Evolutionary conservation across 2,797 vertebrate genomes (phyloP).

Genomic region (Heliangelus exortis): DNA sequence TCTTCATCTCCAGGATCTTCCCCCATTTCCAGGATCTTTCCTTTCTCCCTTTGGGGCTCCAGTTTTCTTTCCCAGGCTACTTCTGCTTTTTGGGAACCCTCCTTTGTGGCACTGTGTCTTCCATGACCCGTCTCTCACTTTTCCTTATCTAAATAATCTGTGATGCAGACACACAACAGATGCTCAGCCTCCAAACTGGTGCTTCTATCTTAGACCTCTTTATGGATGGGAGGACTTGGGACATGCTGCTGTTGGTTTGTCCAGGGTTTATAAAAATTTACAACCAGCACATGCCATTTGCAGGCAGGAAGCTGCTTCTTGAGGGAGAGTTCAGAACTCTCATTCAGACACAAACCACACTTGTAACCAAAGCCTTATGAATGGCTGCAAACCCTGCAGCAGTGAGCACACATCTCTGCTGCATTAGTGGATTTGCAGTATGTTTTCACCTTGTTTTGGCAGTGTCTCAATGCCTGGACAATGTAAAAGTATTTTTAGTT

Average conservation of each 20-base stretch:
- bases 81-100: not conserved
- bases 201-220: not conserved
- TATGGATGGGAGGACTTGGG: not conserved
- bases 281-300: not conserved
- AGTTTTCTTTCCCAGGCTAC: not conserved
- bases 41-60: not conserved
- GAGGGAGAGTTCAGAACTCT: not conserved
- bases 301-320: not conserved
- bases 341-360: not conserved
- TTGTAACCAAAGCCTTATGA: not conserved
- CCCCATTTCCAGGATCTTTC: not conserved
- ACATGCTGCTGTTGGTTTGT: not conserved
- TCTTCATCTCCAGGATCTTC: not conserved
- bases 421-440: not conserved
- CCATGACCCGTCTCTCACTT: not conserved
- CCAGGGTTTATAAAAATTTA: not conserved
- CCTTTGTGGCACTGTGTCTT: not conserved
- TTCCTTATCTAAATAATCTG: not conserved
- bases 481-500: not conserved
- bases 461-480: not conserved
- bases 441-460: not conserved
- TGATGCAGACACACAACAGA: not conserved
- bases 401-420: not conserved
- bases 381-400: not conserved
- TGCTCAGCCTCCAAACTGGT: not conserved